phyloP scores from a whole-genome alignment of 2,113 vertebrate genomes.

The Sclerurus mexicanus region DNA sequence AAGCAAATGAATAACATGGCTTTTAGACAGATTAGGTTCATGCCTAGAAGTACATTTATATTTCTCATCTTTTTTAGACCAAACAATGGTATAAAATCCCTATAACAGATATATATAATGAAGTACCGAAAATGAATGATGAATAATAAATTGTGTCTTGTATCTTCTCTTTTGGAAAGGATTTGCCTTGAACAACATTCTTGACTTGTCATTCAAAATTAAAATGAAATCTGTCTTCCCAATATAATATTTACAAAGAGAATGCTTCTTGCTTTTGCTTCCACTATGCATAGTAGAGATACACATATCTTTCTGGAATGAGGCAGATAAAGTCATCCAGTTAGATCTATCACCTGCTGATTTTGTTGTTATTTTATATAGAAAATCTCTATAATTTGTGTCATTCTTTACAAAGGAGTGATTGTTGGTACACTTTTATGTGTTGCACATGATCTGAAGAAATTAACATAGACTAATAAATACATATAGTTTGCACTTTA shows the following conservation, averaged over 20 bases:
- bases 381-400: not conserved
- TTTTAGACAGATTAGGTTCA: not conserved
- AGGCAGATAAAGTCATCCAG: not conserved
- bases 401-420: not conserved
- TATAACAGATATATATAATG: conserved; percentile 25
- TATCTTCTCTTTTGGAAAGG: conserved; percentile 36
- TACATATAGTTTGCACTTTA: not conserved
- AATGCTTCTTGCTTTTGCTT: conserved; percentile 24
- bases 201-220: conserved; percentile 63
- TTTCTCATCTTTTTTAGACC: conserved; percentile 4
- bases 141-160: conserved; percentile 52
- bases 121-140: conserved; percentile 24
- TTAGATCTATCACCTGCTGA: not conserved
- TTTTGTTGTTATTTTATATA: not conserved
- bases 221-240: conserved; percentile 47
- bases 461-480: not conserved
- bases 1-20: not conserved
- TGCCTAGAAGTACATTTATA: not conserved
- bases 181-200: conserved; percentile 49
- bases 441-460: not conserved
- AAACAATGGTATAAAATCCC: not conserved
- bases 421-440: not conserved
- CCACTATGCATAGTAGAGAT: not conserved
- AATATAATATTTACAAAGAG: conserved; percentile 60
- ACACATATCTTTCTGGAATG: not conserved